Base-by-base conservation (phyloP, 2,888 invertebrate genomes). In the Pinctada fucata region DNA sequence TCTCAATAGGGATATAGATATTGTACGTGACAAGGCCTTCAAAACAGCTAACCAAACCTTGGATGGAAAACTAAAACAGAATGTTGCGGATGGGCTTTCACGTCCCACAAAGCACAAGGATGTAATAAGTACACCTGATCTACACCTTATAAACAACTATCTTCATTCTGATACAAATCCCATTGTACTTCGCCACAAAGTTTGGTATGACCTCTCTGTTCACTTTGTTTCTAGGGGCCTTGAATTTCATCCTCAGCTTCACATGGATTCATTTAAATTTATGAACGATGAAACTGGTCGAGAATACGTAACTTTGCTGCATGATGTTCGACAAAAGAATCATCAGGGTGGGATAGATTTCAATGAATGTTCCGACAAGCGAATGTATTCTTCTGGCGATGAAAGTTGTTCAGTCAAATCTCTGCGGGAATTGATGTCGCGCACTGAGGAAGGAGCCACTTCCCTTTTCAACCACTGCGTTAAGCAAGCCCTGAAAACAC, bases 191-290 rank as follows among this genome's bases (percentile, higher is more conserved):
- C n/a, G 73, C 6, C 58, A 47, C n/a, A 64, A 50, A 50, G 65
- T 76, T 4, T 79, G 79, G 76, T 79, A 72, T 47, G 63, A 51
- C 13, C 50, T 79, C 2, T 65, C 72, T 4, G 73, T 76, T n/a
- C 67, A 79, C 50, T 76, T 79, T 68, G 68, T 76, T 10, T 64
- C 79, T 5, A 16, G 72, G 2, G 69, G 69, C 6, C 63, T 79
- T 10, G 72, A 76, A 63, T 79, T 79, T 10, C 69, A 79, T 16
- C 16, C 63, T 13, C 70, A 76, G 48, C 49, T 76, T 2, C 69
- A 70, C 31, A 8, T 16, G 10, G 16, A 70, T 3, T 76, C 76
- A 3, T 76, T 70, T 48, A n/a, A n/a, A 2, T 76, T 70, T 16
- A 3, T 16, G 6, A n/a, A 8, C 1, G 70, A 76, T 70, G 64